Percentiles rank a stretch among this genome's conserved stretches.
Evolutionary conservation across 35 echinoderm and acorn worm genomes (phyloP).

Genomic region (Acanthaster planci): DNA sequence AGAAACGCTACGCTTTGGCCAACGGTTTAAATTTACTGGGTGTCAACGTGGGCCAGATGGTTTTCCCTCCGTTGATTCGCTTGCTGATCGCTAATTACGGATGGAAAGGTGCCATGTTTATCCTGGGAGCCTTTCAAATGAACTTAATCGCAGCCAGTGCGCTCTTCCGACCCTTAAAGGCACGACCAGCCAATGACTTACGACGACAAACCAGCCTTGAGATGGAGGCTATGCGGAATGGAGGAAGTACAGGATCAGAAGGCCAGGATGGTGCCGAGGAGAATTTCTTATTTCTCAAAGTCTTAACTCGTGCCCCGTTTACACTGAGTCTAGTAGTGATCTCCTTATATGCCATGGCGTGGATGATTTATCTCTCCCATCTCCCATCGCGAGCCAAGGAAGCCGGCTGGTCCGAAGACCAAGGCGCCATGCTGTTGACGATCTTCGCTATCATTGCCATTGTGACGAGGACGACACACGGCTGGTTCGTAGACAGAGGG

Average conservation of each 20-base stretch:
- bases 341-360: not conserved
- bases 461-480: slow-evolving; percentile 1
- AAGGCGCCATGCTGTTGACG: not conserved
- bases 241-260: not conserved
- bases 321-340: not conserved
- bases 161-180: slow-evolving; percentile 28
- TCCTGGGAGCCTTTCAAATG: slow-evolving; percentile 13
- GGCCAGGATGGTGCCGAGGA: not conserved
- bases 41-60: slow-evolving; percentile 12
- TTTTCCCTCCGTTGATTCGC: slow-evolving; percentile 32
- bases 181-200: not conserved
- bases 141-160: slow-evolving; percentile 34
- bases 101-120: slow-evolving; percentile 52
- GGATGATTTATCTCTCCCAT: slow-evolving; percentile 11
- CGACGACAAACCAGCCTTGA: not conserved
- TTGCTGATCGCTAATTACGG: slow-evolving; percentile 34
- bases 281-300: not conserved
- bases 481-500: no score
- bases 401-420: no score
- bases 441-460: not conserved
- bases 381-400: not conserved
- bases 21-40: slow-evolving; percentile 33
- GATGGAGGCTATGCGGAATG: not conserved
- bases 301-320: not conserved
- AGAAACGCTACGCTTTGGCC: slow-evolving; percentile 34